Evolutionary conservation across 2,113 vertebrate genomes (phyloP).

Genomic region (Acanthisitta chloris): DNA sequence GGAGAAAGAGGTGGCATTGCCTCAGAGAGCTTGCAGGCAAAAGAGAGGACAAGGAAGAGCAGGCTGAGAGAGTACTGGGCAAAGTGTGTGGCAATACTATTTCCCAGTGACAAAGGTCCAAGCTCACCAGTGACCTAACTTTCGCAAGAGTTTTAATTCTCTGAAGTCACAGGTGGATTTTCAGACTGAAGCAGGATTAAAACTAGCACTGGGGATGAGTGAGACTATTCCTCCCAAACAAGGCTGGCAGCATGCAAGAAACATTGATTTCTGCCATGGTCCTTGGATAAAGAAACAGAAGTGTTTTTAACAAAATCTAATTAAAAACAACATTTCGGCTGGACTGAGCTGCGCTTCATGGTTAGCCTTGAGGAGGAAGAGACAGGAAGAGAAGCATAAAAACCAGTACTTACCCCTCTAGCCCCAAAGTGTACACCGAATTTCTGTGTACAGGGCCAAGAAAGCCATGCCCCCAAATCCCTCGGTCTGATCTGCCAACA

Average conservation of each 20-base stretch:
- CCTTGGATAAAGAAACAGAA: background rate
- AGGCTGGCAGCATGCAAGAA: background rate
- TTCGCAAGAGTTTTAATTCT: background rate
- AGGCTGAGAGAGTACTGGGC: background rate
- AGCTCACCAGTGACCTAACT: background rate
- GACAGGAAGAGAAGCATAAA: background rate
- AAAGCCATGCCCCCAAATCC: background rate
- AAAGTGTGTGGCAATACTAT: background rate
- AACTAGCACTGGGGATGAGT: background rate
- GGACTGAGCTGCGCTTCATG: background rate
- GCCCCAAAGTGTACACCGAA: accelerated
- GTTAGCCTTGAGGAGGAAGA: background rate
- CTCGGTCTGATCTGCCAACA: background rate
- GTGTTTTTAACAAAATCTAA: background rate
- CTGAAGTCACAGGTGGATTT: background rate
- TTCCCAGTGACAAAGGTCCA: background rate
- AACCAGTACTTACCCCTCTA: background rate
- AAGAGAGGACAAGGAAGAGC: background rate
- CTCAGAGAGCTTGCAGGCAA: background rate
- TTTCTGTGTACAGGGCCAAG: background rate
- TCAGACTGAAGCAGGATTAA: background rate
- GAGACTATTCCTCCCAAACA: background rate
- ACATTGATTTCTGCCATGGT: background rate
- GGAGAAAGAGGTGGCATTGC: background rate
- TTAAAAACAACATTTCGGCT: background rate